A percentile compares a stretch with the other conserved stretches of the same genome.
Evolutionary conservation across 2,113 vertebrate genomes (phyloP).

Genomic region (Passer montanus): DNA sequence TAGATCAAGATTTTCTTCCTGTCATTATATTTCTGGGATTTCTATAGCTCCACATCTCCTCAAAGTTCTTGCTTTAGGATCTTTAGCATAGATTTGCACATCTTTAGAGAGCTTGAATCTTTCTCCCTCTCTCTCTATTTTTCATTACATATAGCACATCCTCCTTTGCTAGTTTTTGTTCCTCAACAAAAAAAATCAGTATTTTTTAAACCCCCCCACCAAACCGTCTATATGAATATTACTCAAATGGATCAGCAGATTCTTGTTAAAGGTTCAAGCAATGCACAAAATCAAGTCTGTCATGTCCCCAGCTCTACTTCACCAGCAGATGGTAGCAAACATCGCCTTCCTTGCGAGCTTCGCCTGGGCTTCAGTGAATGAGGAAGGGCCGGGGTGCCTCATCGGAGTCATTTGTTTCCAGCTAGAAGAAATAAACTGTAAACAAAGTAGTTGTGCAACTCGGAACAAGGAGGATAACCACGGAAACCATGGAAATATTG

Average conservation of each 20-base stretch:
- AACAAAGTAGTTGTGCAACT: conserved; percentile 47
- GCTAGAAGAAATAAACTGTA: conserved; percentile 4
- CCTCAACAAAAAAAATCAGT: not conserved
- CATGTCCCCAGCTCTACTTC: not conserved
- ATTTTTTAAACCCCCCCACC: not conserved
- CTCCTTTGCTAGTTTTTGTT: not conserved
- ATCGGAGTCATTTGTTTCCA: not conserved
- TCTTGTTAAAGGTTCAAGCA: not conserved
- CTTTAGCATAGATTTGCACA: not conserved
- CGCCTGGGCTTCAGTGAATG: not conserved
- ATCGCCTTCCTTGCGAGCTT: not conserved
- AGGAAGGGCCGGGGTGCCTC: not conserved
- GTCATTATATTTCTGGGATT: not conserved
- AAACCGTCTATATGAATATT: not conserved
- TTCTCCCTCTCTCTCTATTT: not conserved
- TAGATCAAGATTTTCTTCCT: not conserved
- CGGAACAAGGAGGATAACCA: not conserved
- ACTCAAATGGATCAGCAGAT: not conserved
- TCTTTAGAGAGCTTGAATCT: not conserved
- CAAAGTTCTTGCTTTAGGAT: not conserved
- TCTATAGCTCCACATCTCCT: not conserved
- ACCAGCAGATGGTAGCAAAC: conserved; percentile 63
- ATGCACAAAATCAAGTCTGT: not conserved
- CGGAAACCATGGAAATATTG: conserved; percentile 19
- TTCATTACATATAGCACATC: not conserved